Evolutionary conservation across 1,140 invertebrate genomes (phyloP), one percentile per base, ranked within the genome.

Genomic region (Euglossa dilemma): DNA sequence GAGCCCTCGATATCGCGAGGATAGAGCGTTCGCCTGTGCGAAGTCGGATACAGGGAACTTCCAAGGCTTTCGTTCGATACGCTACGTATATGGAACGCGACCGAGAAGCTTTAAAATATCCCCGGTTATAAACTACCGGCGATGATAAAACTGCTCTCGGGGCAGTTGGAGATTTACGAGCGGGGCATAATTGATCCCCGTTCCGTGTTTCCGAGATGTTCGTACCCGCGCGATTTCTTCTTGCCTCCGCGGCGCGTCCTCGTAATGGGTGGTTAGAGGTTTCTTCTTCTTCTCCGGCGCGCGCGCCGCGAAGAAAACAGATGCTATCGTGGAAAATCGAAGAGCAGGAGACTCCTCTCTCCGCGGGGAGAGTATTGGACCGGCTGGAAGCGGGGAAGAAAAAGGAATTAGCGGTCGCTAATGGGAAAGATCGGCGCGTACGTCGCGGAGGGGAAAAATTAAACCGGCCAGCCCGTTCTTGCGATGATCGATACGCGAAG

Each of bases 41-140:
- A 57, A 56, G 36, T 73, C 67, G n/a, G n/a, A 11, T 73, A 16
- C 54, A 57, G 9, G 52, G 52, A 57, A 73, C 52, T 73, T 73
- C 43, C 71, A 57, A 73, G 54, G 71, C 47, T 73, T 72, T 57
- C 54, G 23, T 73, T 73, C 23, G 54, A 56, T 45, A 57, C 71
- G 71, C 28, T 73, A 57, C 71, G 54, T 73, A 72, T 57, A 57
- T 73, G 71, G 54, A 73, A 43, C 71, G 56, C 28, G 69, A 14
- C 50, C 25, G 8, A n/a, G n/a, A 25, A 69, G 69, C 50, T 25
- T 71, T 28, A 71, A 71, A 67, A 64, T 64, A 64, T 64, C 63
- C 63, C 28, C 36, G 4, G 25, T 71, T 71, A 71, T 71, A 71
- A 71, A 52, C 50, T 71, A 28, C 25, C 69, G 12, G 18, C 25